Base-by-base conservation (phyloP, 2,797 vertebrate species). In the Amphiprion clarkii region DNA sequence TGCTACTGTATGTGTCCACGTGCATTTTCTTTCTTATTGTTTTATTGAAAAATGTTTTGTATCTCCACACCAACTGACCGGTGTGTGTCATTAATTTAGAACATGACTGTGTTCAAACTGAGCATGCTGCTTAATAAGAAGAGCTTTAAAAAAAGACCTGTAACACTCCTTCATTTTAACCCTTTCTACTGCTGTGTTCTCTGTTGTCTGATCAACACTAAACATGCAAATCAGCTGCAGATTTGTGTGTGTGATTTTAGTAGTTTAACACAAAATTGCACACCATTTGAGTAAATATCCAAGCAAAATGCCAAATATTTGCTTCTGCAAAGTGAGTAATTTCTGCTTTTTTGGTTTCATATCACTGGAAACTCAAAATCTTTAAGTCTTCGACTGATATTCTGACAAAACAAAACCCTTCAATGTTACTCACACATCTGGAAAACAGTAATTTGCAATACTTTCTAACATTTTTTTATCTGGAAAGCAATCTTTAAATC, bases 101-200 rank as follows among this genome's bases (percentile, higher is more conserved):
- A 1, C n/a, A 5, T n/a, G 16, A 49, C 1, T 8, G 46, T 53
- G 39, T 52, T 53, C 36, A 53, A 36, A 65, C 29, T 29, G 66
- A 66, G 51, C 21, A 14, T 13, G 46, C 71, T 49, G 23, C 60
- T 33, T 19, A 2, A 66, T 13, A 44, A 55, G 17, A 42, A 49
- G 46, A 7, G 7, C 7, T 27, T 27, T 11, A 25, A 64, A 31
- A 13, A 44, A 78, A 61, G 67, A 71, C 71, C 56, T 46, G 53
- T 4, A 64, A 67, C 53, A 36, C 69, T 33, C 31, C 59, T 17
- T 12, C 6, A 2, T 57, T 13, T 71, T 39, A 74, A 65, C 51
- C 36, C 48, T 62, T 67, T 56, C 52, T 16, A 3, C 17, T 13
- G 5, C 53, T 2, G 5, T 33, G 33, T 44, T 77, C 40, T 14